Conservation (phyloP, 2,797 vertebrate genomes). For the Allobates femoralis region DNA sequence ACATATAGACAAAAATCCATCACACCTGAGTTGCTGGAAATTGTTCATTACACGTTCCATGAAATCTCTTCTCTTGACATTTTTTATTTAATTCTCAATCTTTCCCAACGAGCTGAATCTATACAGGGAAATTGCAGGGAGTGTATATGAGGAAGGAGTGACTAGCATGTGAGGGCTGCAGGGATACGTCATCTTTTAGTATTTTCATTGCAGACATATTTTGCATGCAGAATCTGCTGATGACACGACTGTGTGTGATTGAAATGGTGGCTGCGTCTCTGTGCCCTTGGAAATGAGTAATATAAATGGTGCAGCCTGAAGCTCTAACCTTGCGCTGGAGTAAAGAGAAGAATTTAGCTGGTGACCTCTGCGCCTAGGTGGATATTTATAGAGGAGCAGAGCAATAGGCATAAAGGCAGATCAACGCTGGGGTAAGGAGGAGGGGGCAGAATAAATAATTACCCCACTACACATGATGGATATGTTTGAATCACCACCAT, state of each 20-base stretch:
- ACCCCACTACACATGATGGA: constrained; percentile 31
- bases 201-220: constrained; percentile 2
- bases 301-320: constrained; percentile 57
- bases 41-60: not conserved
- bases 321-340: constrained; percentile 58
- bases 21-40: not conserved
- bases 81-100: not conserved
- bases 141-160: not conserved
- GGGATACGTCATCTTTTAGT: not conserved
- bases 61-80: not conserved
- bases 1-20: not conserved
- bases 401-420: constrained; percentile 7
- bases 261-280: constrained; percentile 30
- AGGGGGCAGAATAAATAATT: constrained; percentile 32
- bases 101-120: not conserved
- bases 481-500: constrained; percentile 24
- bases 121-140: not conserved
- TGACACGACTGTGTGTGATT: constrained; percentile 43
- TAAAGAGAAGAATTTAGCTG: constrained; percentile 16
- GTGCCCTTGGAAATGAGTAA: constrained; percentile 53
- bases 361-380: constrained; percentile 34
- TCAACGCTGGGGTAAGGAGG: not conserved
- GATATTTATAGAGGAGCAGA: constrained; percentile 38
- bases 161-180: not conserved
- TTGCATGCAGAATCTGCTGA: constrained; percentile 34